phyloP scores from a whole-genome alignment of 2,888 invertebrate genomes.

The Ophion slaviceki region DNA sequence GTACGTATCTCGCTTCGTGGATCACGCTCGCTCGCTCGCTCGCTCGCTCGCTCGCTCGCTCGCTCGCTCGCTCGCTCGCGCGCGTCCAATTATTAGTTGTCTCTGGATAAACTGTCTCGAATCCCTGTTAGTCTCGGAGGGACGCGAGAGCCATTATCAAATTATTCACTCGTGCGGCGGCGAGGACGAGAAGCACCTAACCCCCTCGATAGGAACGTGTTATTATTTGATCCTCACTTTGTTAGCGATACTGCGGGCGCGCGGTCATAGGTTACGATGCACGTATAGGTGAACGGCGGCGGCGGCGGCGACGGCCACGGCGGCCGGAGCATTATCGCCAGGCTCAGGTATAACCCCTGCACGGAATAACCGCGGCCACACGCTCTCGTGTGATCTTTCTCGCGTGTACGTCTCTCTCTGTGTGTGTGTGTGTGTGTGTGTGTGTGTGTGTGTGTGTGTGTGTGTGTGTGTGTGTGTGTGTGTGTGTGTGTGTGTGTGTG shows the following conservation, averaged over 20 bases:
- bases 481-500: no score
- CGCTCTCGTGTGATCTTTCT: constrained; percentile 20
- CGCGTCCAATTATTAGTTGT: no score
- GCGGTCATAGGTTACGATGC: constrained; percentile 54
- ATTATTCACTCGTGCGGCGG: constrained; percentile 81
- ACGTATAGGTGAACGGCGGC: neutral
- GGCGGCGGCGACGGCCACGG: neutral
- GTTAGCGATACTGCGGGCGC: constrained; percentile 77
- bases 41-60: no score
- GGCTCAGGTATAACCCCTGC: no score
- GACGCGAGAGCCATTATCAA: constrained; percentile 80
- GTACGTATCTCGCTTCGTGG: no score
- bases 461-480: no score
- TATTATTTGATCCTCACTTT: constrained; percentile 83
- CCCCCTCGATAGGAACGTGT: constrained; percentile 79
- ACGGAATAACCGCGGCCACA: no score
- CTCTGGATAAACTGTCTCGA: no score
- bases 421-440: neutral
- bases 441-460: no score
- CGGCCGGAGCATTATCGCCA: constrained; percentile 29
- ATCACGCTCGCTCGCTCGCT: no score
- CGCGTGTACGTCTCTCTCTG: neutral
- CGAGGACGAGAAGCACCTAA: constrained; percentile 45
- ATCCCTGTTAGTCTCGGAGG: constrained; percentile 38
- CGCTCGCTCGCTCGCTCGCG: no score